These are phyloP conservation scores for Hoplodrina blanda DNA, from an alignment of 2,888 invertebrate species.

Conservation along the genomic window DNA sequence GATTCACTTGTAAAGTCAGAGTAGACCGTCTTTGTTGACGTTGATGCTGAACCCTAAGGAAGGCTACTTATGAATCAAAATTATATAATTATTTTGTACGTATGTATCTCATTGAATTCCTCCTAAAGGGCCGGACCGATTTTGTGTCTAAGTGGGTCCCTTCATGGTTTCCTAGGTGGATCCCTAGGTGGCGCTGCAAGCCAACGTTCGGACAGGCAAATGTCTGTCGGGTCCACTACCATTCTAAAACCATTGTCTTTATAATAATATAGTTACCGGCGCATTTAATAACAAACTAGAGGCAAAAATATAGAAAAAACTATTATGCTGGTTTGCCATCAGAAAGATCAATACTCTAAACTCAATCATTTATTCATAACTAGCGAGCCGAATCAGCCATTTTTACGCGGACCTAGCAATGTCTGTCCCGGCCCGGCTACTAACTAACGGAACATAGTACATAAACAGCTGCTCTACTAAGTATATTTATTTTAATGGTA, in stretches of 20 bases:
- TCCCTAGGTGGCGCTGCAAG: too few species aligned
- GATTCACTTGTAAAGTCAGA: slow-evolving; percentile 8
- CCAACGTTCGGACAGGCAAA: too few species aligned
- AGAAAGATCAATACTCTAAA: slow-evolving; percentile 48
- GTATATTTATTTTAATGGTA: slow-evolving; percentile 11
- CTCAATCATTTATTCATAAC: slow-evolving; percentile 47
- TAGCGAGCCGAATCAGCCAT: slow-evolving; percentile 11
- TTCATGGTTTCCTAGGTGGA: too few species aligned
- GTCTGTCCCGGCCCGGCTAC: not conserved
- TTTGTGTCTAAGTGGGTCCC: too few species aligned
- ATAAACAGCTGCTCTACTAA: not conserved
- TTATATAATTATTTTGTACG: too few species aligned
- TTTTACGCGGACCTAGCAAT: slow-evolving; percentile 18
- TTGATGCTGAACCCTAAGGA: too few species aligned
- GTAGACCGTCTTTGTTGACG: not conserved
- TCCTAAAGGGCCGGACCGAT: too few species aligned
- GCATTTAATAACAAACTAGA: not conserved
- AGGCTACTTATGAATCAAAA: too few species aligned
- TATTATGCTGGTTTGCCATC: slow-evolving; percentile 1
- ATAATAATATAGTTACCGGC: not conserved
- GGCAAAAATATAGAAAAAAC: not conserved
- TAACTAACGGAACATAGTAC: slow-evolving; percentile 1
- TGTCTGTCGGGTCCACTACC: too few species aligned
- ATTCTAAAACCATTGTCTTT: too few species aligned
- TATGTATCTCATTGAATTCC: too few species aligned